A percentile compares a stretch with the other conserved stretches of the same genome.
Evolutionary conservation across 37 sponge, comb jelly and placozoan genomes (phyloP).

Genomic region (Chondrilla cf. caribensis): DNA sequence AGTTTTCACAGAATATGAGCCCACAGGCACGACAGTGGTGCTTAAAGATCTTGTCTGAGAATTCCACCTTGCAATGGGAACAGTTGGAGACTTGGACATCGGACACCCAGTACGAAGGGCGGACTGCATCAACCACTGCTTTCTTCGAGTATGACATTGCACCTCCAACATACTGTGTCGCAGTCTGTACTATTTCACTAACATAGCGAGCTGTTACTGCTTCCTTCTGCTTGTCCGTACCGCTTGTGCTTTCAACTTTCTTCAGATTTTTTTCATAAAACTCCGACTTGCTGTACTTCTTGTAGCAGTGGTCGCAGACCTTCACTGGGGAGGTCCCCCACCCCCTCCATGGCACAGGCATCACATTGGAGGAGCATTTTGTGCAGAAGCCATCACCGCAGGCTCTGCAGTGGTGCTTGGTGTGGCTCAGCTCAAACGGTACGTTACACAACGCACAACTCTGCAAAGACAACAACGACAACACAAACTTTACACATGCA

Average conservation of each 20-base stretch:
- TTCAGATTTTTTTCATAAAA: not conserved
- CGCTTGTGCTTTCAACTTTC: not conserved
- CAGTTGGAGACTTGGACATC: slow-evolving; percentile 71
- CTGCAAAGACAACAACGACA: slow-evolving; percentile 35
- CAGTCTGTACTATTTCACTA: slow-evolving; percentile 67
- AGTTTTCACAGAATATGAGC: slow-evolving; percentile 83
- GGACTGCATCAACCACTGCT: slow-evolving; percentile 68
- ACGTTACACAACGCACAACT: slow-evolving; percentile 65
- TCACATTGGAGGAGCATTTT: slow-evolving; percentile 55
- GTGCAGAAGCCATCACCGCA: slow-evolving; percentile 94
- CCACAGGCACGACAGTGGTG: slow-evolving; percentile 95
- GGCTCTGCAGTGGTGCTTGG: slow-evolving; percentile 94
- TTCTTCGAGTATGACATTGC: slow-evolving; percentile 64
- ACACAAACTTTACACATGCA: too few species aligned
- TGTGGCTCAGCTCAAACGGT: slow-evolving; percentile 50
- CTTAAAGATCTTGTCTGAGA: slow-evolving; percentile 37
- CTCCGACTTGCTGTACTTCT: not conserved
- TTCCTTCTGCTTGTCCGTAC: not conserved
- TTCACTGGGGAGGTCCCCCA: slow-evolving; percentile 85
- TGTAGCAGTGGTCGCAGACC: slow-evolving; percentile 84
- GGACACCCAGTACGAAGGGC: slow-evolving; percentile 91
- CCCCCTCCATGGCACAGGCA: slow-evolving; percentile 93
- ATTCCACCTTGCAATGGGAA: slow-evolving; percentile 48
- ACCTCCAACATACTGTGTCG: slow-evolving; percentile 46
- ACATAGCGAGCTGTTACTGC: slow-evolving; percentile 70